Conservation (phyloP, 2,888 invertebrate species). For the Cenopis cana region DNA sequence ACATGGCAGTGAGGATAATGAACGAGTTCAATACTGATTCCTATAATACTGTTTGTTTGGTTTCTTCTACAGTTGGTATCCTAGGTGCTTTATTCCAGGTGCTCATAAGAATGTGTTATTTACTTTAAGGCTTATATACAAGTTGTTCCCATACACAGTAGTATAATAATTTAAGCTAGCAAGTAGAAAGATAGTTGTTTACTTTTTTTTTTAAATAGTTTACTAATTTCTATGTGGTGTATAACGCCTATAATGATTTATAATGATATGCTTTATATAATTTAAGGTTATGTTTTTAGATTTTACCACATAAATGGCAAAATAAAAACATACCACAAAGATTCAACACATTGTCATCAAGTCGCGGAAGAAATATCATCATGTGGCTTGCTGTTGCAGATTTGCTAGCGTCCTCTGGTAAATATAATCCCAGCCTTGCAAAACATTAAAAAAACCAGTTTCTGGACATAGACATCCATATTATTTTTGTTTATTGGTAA, state of each 20-base stretch:
- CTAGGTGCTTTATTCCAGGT: slow-evolving; percentile 92
- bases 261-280: background rate
- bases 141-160: background rate
- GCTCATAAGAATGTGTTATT: slow-evolving; percentile 44
- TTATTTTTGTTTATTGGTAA: slow-evolving; percentile 7
- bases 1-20: slow-evolving; percentile 88
- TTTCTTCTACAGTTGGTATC: slow-evolving; percentile 90
- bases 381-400: slow-evolving; percentile 92
- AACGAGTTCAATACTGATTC: slow-evolving; percentile 90
- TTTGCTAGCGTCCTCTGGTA: slow-evolving; percentile 91
- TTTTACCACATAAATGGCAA: slow-evolving; percentile 86
- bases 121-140: background rate
- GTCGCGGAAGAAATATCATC: slow-evolving; percentile 89
- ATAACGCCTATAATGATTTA: too few species aligned
- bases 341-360: slow-evolving; percentile 85
- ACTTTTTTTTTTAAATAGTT: too few species aligned
- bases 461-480: background rate
- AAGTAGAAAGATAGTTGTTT: too few species aligned
- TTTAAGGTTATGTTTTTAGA: slow-evolving; percentile 72
- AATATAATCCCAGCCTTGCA: slow-evolving; percentile 47
- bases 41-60: slow-evolving; percentile 90
- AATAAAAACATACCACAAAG: slow-evolving; percentile 79
- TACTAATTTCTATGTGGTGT: too few species aligned
- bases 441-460: background rate
- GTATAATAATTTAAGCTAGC: background rate